Evolutionary conservation across 1,140 invertebrate species (phyloP), one percentile per base, ranked within the genome.

Genomic region (Formica exsecta): DNA sequence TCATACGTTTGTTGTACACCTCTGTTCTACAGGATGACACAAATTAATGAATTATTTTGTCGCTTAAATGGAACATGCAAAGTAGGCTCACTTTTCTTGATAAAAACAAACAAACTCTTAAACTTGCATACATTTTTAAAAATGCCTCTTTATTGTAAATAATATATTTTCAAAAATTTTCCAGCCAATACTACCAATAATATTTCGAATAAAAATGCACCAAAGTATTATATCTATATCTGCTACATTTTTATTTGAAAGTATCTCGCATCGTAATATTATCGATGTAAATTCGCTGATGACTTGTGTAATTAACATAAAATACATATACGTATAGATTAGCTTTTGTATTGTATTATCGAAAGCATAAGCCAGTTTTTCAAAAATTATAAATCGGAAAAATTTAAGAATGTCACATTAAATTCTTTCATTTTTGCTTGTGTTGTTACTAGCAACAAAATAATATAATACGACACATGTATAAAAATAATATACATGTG

Each of bases 141-240:
- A 44, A 25, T 11, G 22, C 25, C 22, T 0, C 36, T 68, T 25
- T 44, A 68, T 25, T 68, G 4, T 13, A 68, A 57, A 5, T 38
- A 74, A 74, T 57, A 59, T 51, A 59, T 51, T 51, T n/a, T 74
- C n/a, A 16, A 25, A 57, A 57, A 59, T 25, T 36, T 59, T 59
- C 1, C 1, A 36, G 13, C 0, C 9, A 32, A 57, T 36, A n/a
- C 19, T 54, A 74, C 19, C 3, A 54, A 16, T 73, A 57, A 73
- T n/a, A 57, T 57, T 48, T 19, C 48, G n/a, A 25, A 51, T 51
- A 51, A 51, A 54, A 19, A 36, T 36, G 4, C 22, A 11, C 38
- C 44, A 8, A 16, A 19, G 3, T 48, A 13, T 6, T 51, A 29
- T n/a, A 9, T 71, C 13, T 25, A 38, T 1, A 22, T 74, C n/a